Evolutionary conservation across 2,888 invertebrate species (phyloP).

Genomic region (Heliconius erato): DNA sequence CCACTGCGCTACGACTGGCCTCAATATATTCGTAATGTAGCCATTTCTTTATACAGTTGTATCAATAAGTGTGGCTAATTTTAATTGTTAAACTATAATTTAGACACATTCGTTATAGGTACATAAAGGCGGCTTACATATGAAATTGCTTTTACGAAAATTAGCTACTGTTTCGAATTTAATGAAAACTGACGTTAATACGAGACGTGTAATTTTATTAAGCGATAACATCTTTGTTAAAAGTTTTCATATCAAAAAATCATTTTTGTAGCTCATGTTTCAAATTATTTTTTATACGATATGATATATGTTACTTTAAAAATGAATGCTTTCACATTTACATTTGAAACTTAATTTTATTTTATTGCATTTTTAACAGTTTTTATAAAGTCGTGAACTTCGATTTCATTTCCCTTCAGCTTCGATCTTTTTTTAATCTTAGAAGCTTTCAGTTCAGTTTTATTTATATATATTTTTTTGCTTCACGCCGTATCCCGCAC

Average conservation of each 20-base stretch:
- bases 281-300: background rate
- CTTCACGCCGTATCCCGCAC: too few relatives aligned
- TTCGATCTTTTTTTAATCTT: too few relatives aligned
- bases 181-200: conserved; percentile 35
- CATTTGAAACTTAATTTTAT: too few relatives aligned
- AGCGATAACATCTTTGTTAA: background rate
- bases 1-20: too few relatives aligned
- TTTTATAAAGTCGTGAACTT: too few relatives aligned
- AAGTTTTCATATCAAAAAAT: conserved; percentile 10
- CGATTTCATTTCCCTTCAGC: too few relatives aligned
- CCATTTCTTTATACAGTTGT: too few relatives aligned
- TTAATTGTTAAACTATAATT: background rate
- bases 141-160: conserved; percentile 15
- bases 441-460: too few relatives aligned
- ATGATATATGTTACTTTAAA: too few relatives aligned
- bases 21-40: background rate
- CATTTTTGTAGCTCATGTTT: background rate
- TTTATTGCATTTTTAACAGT: too few relatives aligned
- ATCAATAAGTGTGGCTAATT: background rate
- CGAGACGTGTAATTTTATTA: conserved; percentile 16
- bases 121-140: background rate
- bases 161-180: conserved; percentile 7
- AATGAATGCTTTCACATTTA: too few relatives aligned
- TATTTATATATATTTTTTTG: too few relatives aligned
- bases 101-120: background rate